Conservation (phyloP, 2,797 vertebrate species). For the Natrix natrix region DNA sequence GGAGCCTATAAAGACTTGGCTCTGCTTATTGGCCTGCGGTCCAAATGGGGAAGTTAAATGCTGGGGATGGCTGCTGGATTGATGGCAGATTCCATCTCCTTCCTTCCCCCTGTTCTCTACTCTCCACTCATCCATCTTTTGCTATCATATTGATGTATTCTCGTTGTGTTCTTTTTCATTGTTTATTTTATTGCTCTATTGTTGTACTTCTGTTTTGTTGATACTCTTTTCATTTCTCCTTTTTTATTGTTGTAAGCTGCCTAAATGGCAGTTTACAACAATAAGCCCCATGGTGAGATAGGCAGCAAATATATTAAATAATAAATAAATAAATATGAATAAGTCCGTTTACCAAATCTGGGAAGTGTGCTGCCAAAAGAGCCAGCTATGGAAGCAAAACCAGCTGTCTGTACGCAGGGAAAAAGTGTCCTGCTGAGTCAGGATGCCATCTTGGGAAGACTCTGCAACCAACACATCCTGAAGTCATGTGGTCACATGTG, state of each 20-base stretch:
- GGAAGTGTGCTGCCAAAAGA: neutral
- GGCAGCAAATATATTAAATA: too few relatives aligned
- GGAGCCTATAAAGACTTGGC: neutral
- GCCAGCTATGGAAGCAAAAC: neutral
- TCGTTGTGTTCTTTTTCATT: neutral
- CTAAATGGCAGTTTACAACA: too few relatives aligned
- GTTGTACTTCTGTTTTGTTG: too few relatives aligned
- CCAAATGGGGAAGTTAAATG: neutral
- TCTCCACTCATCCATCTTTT: neutral
- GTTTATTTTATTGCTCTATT: too few relatives aligned
- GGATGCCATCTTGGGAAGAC: neutral
- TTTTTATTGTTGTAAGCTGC: too few relatives aligned
- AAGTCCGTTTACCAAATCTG: neutral
- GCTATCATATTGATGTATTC: neutral
- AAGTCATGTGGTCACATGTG: neutral
- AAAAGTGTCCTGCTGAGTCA: neutral
- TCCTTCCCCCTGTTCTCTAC: neutral
- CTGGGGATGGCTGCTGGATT: neutral
- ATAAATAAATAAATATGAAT: too few relatives aligned
- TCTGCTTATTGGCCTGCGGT: neutral
- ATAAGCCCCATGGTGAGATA: too few relatives aligned
- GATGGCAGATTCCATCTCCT: too few relatives aligned
- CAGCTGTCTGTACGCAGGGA: neutral
- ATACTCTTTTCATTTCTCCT: too few relatives aligned
- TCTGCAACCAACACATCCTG: neutral